Evolutionary conservation across 1,140 invertebrate genomes (phyloP).

Genomic region (Diploscapter pachys): DNA sequence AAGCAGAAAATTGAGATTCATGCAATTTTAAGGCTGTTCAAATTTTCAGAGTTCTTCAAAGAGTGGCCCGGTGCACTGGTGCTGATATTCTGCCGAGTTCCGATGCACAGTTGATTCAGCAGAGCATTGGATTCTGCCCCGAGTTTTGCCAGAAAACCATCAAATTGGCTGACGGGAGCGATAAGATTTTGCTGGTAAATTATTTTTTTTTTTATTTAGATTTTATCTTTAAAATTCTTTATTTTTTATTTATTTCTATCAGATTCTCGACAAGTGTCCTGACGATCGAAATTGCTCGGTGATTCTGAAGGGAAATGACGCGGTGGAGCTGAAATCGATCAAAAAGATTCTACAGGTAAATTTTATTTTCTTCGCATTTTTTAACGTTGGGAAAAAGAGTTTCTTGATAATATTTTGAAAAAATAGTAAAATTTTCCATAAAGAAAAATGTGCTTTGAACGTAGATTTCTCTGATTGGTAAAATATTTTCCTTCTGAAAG

Average conservation of each 20-base stretch:
- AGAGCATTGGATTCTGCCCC: conserved; percentile 79
- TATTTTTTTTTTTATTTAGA: conserved; percentile 56
- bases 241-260: background rate
- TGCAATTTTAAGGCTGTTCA: conserved; percentile 1
- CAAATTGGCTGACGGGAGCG: conserved; percentile 64
- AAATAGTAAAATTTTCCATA: too few relatives aligned
- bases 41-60: conserved; percentile 36
- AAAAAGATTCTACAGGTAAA: conserved; percentile 52
- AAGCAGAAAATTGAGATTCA: background rate
- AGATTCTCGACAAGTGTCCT: conserved; percentile 80
- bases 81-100: conserved; percentile 84
- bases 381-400: conserved; percentile 38
- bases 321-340: conserved; percentile 70
- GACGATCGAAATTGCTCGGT: conserved; percentile 83
- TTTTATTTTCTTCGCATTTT: conserved; percentile 36
- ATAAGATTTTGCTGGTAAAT: conserved; percentile 44
- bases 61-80: conserved; percentile 76
- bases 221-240: background rate
- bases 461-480: too few relatives aligned
- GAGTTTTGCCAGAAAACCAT: conserved; percentile 77
- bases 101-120: conserved; percentile 78
- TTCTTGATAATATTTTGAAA: too few relatives aligned
- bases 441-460: too few relatives aligned
- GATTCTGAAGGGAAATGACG: conserved; percentile 74
- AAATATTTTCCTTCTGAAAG: too few relatives aligned